Base-by-base conservation (phyloP, 1,140 invertebrate genomes). In the Panagrolaimus sp. region DNA sequence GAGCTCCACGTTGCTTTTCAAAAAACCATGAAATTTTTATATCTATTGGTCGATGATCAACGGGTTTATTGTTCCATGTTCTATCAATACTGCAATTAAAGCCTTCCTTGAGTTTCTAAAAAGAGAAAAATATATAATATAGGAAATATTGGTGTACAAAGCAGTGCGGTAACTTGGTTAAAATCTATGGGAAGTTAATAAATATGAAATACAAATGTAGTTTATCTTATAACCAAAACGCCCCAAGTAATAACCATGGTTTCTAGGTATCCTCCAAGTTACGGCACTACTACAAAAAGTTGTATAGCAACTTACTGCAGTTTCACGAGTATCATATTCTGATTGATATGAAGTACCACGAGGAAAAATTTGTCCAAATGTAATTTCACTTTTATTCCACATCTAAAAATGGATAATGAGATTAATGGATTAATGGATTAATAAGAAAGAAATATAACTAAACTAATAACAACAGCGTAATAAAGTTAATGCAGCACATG, bases 11-110 rank as follows among this genome's bases (percentile, higher is more conserved):
- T 20, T 69, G 51, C 14, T 72, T 63, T 62, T 83, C 70, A 61
- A 82, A 82, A 48, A 68, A 70, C 80, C 80, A 82, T 20, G 72
- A 68, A 75, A 82, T 75, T 45, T 57, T n/a, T 25, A 82, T 74
- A 25, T 68, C 71, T 42, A 83, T 76, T 23, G 80, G 80, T 9
- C 76, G 77, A 63, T 83, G 81, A 14, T 69, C 62, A 20, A 65
- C 71, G 13, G 70, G 70, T 51, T 76, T 66, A 13, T 77, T 77
- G 46, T 82, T 78, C 80, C 80, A 82, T 13, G 72, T 82, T 11
- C 74, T 51, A 42, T 75, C 71, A 62, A 82, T 82, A 14, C 53
- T 65, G 45, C 66, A 79, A 16, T 74, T 57, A 43, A 71, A 66
- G 9, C 80, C 80, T 64, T 71, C 48, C 20, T 66, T 14, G 14